A percentile compares a stretch with the other conserved stretches of the same genome.
Conservation (phyloP, 2,888 invertebrate species). For the Acanthosepion lycidas region DNA sequence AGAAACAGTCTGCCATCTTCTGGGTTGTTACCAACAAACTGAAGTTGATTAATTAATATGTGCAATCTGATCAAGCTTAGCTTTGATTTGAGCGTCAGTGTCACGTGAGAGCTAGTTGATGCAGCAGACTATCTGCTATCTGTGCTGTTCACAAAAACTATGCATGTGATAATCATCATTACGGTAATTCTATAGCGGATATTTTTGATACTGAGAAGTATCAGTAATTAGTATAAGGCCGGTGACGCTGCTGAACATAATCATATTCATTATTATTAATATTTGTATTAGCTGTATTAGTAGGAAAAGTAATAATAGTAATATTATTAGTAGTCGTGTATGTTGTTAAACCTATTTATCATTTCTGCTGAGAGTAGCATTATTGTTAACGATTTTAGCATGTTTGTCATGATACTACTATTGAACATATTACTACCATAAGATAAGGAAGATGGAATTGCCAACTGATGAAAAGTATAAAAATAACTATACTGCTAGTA, state of each 20-base stretch:
- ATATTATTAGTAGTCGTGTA: too few species aligned
- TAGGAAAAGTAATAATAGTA: too few species aligned
- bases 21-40: background rate
- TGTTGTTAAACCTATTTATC: too few species aligned
- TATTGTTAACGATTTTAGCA: too few species aligned
- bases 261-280: too few species aligned
- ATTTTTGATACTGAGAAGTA: background rate
- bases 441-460: too few species aligned
- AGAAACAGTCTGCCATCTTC: background rate
- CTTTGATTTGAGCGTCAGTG: background rate
- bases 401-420: too few species aligned
- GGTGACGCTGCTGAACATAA: background rate
- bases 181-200: background rate
- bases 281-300: too few species aligned
- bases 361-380: too few species aligned
- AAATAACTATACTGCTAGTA: too few species aligned
- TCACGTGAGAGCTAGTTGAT: background rate
- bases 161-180: background rate
- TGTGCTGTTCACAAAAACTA: background rate
- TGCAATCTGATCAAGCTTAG: background rate
- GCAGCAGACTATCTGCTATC: conserved; percentile 33
- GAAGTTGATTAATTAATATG: background rate
- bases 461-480: too few species aligned
- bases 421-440: too few species aligned
- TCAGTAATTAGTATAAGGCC: background rate